A percentile compares a stretch with the other conserved stretches of the same genome.
Conservation (phyloP, 2,888 invertebrate species). For the Drosophila longiperda region DNA sequence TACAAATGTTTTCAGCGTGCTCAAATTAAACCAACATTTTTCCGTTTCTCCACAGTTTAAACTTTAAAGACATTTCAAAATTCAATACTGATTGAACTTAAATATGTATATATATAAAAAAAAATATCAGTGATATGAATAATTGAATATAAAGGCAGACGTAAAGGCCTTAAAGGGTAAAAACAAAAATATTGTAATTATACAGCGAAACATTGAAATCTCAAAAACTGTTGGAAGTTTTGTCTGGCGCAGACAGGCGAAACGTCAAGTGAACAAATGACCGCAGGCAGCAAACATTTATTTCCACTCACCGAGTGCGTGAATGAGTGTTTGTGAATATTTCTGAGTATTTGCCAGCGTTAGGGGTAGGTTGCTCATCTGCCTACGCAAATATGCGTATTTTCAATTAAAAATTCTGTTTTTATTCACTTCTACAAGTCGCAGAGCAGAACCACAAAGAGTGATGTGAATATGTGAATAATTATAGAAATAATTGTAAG, state of each 20-base stretch:
- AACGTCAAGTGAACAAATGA: slow-evolving; percentile 57
- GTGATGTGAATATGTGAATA: slow-evolving; percentile 2
- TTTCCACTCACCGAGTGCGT: slow-evolving; percentile 43
- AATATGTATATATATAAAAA: not conserved
- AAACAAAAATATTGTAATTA: slow-evolving; percentile 50
- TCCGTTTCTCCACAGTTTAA: not conserved
- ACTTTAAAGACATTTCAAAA: not conserved
- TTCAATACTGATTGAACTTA: not conserved
- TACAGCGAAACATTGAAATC: slow-evolving; percentile 36
- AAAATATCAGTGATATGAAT: not conserved
- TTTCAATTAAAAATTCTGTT: slow-evolving; percentile 81
- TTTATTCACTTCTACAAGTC: slow-evolving; percentile 79
- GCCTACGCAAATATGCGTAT: slow-evolving; percentile 78
- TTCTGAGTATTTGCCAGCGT: not conserved
- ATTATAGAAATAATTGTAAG: not conserved
- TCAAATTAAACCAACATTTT: not conserved
- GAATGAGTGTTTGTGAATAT: slow-evolving; percentile 47
- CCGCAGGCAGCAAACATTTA: slow-evolving; percentile 48
- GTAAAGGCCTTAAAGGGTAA: slow-evolving; percentile 6
- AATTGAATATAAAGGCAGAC: not conserved
- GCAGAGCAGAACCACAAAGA: not conserved
- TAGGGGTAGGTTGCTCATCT: slow-evolving; percentile 63
- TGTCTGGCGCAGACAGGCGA: slow-evolving; percentile 39
- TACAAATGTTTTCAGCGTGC: not conserved
- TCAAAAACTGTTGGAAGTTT: slow-evolving; percentile 11